These are phyloP conservation scores for Esox niger DNA, from an alignment of 2,113 vertebrate species.

Conservation along the genomic window DNA sequence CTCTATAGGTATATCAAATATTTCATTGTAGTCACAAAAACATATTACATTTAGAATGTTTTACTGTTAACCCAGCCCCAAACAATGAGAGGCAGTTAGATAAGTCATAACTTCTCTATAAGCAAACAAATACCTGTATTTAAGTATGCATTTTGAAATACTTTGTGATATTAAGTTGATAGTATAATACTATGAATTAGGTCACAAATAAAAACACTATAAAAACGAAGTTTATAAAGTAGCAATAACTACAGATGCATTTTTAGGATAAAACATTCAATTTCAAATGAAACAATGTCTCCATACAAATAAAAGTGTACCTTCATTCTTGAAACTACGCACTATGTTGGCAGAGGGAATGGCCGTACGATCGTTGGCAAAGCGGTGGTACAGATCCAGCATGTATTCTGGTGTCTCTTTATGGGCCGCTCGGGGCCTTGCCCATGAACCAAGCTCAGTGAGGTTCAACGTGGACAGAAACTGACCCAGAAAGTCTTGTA, in stretches of 20 bases:
- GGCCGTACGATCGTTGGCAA: slow-evolving; percentile 79
- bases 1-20: background rate
- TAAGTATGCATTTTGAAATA: too few relatives aligned
- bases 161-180: background rate
- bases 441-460: slow-evolving; percentile 75
- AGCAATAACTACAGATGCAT: background rate
- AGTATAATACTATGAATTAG: background rate
- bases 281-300: background rate
- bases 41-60: background rate
- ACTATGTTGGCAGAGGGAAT: slow-evolving; percentile 87
- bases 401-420: slow-evolving; percentile 91
- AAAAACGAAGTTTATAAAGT: background rate
- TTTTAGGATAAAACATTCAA: background rate
- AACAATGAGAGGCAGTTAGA: background rate
- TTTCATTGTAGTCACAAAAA: too few relatives aligned
- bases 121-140: background rate
- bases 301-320: slow-evolving; percentile 63
- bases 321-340: slow-evolving; percentile 96
- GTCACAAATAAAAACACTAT: background rate
- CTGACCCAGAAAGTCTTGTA: slow-evolving; percentile 82
- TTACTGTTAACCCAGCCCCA: too few relatives aligned
- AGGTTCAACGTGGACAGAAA: slow-evolving; percentile 88
- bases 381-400: slow-evolving; percentile 92
- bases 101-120: background rate
- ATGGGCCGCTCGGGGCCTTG: slow-evolving; percentile 58